Evolutionary conservation across 2,888 invertebrate genomes (phyloP), one percentile per base, ranked within the genome.

Genomic region (Enchytraeus crypticus): DNA sequence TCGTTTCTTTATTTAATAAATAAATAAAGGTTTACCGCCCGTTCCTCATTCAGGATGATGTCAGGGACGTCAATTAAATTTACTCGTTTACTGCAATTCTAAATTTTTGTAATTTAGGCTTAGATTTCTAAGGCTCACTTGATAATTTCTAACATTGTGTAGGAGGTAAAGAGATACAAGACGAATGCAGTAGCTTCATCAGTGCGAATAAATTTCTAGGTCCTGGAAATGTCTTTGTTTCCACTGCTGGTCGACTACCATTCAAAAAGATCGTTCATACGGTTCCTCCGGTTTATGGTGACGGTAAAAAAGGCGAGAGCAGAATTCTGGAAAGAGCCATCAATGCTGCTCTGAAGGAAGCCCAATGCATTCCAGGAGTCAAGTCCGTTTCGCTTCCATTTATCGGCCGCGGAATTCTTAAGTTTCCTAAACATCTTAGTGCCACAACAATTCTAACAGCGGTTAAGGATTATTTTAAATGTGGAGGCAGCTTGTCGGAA

Each of bases 251-350:
- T n/a, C 64, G 61, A 14, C 65, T 72, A 3, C 30, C 49, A 8
- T 68, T 69, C 59, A 61, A 63, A 33, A 53, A 62, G 18, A 62
- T 72, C 5, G 68, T 64, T 33, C 72, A 72, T 51, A 63, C 69
- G 5, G 65, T 69, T 45, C 51, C 70, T 23, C 63, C 63, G 21
- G 53, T 57, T 2, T 71, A 66, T 65, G 43, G 66, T n/a, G 60
- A 57, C 18, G 51, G 53, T 14, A 55, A 21, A n/a, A 27, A 30
- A 8, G 47, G 34, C 27, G 59, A 60, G 56, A 63, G 59, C 18
- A 27, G 27, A 21, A 33, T 32, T 21, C 53, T 51, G 1, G 53
- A 27, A 51, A 21, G 5, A 3, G 53, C 53, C 21, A 21, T 8
- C 5, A 26, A 1, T 8, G 53, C 53, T 8, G 53, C 53, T 14